phyloP scores from a whole-genome alignment of 2,797 vertebrate species.

The Sarcophilus harrisii region DNA sequence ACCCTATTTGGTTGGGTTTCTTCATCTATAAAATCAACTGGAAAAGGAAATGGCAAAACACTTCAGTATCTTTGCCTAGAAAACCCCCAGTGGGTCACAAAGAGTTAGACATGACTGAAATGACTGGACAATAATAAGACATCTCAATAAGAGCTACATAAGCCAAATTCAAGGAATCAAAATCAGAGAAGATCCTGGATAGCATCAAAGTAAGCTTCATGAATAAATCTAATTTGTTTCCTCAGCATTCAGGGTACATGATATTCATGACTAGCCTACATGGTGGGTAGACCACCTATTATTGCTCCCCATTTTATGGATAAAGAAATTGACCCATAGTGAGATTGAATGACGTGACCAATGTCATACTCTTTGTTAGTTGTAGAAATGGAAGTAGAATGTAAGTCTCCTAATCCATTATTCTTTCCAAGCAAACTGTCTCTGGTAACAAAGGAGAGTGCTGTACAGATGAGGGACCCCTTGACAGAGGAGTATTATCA shows the following conservation, averaged over 20 bases:
- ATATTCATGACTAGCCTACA: constrained; percentile 6
- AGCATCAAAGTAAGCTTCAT: not conserved
- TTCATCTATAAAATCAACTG: not conserved
- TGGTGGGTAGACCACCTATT: constrained; percentile 2
- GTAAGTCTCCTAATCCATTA: not conserved
- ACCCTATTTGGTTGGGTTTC: not conserved
- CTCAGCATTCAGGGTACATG: not conserved
- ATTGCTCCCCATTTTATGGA: constrained; percentile 22
- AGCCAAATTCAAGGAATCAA: not conserved
- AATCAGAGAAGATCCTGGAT: not conserved
- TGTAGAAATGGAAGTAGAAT: constrained; percentile 11
- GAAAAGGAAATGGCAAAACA: not conserved
- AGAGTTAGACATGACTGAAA: not conserved
- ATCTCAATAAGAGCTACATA: not conserved
- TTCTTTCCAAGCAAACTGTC: not conserved
- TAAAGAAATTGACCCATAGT: constrained; percentile 48
- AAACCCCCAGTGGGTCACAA: not conserved
- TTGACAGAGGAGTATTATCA: not conserved
- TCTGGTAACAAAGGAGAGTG: not conserved
- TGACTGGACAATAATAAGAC: not conserved
- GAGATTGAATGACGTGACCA: constrained; percentile 38
- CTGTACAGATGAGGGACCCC: not conserved
- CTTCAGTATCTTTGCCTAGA: not conserved
- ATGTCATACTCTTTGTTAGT: constrained; percentile 30
- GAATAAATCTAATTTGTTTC: not conserved